phyloP scores from a whole-genome alignment of 2,797 vertebrate species.

The Aselliscus stoliczkanus region DNA sequence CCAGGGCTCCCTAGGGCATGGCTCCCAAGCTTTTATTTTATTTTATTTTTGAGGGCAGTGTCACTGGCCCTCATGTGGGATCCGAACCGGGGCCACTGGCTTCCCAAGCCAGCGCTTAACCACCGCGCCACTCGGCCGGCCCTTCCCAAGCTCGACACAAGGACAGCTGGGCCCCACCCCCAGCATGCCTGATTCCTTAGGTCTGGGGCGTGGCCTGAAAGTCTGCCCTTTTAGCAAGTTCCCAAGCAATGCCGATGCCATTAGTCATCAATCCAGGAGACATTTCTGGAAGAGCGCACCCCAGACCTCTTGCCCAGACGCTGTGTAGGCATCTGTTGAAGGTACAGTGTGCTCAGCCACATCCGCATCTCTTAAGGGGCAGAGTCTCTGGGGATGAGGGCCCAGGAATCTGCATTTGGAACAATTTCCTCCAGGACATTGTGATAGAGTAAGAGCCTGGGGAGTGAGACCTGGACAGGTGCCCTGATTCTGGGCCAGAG shows the following conservation, averaged over 20 bases:
- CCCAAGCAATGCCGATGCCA: rapidly evolving
- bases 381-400: not conserved
- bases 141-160: no score
- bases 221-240: not conserved
- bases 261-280: rapidly evolving
- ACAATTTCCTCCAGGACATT: no score
- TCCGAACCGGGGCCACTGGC: no score
- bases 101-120: no score
- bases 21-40: not conserved
- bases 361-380: no score
- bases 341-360: no score
- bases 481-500: no score
- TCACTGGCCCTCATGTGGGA: no score
- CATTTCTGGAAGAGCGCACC: not conserved
- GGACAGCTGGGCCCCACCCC: not conserved
- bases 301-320: no score
- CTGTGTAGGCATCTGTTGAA: rapidly evolving
- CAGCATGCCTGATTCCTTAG: not conserved
- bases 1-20: not conserved
- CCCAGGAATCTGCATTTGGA: not conserved
- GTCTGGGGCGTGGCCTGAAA: rapidly evolving
- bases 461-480: no score
- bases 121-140: no score
- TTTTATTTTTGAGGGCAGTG: no score
- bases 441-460: rapidly evolving